Evolutionary conservation across 2,888 invertebrate species (phyloP).

Genomic region (Microplitis deprimator): DNA sequence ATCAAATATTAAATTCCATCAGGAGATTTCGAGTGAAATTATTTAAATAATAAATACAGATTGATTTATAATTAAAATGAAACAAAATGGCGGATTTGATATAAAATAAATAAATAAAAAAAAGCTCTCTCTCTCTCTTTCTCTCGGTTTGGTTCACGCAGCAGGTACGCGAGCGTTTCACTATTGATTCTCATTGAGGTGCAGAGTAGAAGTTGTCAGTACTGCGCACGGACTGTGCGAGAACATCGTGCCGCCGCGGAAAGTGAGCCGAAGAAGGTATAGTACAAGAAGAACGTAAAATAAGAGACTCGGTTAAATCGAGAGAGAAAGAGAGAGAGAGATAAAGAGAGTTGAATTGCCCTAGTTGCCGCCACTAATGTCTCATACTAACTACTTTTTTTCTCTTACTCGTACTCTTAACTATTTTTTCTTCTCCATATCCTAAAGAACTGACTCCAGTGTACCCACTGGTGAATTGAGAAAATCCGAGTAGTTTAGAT

Average conservation of each 20-base stretch:
- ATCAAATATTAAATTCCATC: no score
- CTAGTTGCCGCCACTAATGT: slow-evolving; percentile 63
- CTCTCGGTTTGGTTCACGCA: slow-evolving; percentile 25
- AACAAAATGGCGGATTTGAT: background rate
- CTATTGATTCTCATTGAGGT: slow-evolving; percentile 59
- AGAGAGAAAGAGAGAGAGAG: slow-evolving; percentile 33
- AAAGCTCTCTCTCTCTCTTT: slow-evolving; percentile 25
- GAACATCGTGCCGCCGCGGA: slow-evolving; percentile 37
- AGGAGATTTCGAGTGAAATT: no score
- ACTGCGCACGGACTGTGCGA: slow-evolving; percentile 42
- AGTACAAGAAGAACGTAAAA: slow-evolving; percentile 8
- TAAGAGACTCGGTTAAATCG: background rate
- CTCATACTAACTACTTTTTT: slow-evolving; percentile 63
- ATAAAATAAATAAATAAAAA: background rate
- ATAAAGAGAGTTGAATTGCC: slow-evolving; percentile 54
- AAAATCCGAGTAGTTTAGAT: slow-evolving; percentile 50
- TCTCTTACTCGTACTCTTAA: slow-evolving; percentile 24
- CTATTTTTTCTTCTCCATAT: slow-evolving; percentile 51
- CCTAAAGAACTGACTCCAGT: slow-evolving; percentile 37
- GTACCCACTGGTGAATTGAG: slow-evolving; percentile 37
- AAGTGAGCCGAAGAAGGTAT: slow-evolving; percentile 15
- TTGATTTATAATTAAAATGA: background rate
- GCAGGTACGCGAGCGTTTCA: slow-evolving; percentile 51
- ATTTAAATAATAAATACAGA: no score
- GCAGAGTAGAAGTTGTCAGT: slow-evolving; percentile 41